Percentiles rank a stretch among this genome's conserved stretches.
Conservation (phyloP, 2,888 invertebrate species). For the Monoplex corrugatus region DNA sequence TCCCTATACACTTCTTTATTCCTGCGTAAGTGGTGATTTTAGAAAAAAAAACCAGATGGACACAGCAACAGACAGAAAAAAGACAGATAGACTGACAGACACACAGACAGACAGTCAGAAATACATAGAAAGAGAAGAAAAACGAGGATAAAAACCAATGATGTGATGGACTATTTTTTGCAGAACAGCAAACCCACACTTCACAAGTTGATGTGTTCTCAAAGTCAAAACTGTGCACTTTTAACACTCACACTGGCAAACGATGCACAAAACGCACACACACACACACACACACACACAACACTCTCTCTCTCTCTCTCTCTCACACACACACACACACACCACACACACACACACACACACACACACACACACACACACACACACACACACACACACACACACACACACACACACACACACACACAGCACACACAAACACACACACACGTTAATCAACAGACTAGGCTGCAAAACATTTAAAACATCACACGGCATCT, state of each 20-base stretch:
- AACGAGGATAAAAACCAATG: too few relatives aligned
- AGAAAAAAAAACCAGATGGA: too few relatives aligned
- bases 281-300: background rate
- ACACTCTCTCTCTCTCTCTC: background rate
- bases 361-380: constrained; percentile 24
- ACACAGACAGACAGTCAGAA: too few relatives aligned
- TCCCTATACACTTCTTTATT: too few relatives aligned
- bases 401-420: constrained; percentile 43
- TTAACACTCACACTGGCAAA: background rate
- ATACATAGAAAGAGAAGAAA: too few relatives aligned
- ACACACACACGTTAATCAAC: background rate
- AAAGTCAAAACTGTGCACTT: too few relatives aligned
- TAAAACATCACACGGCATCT: background rate
- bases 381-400: constrained; percentile 33
- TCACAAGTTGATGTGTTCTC: too few relatives aligned
- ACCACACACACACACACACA: background rate
- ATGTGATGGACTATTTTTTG: too few relatives aligned
- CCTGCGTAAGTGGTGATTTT: too few relatives aligned
- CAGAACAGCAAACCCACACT: too few relatives aligned
- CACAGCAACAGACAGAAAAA: too few relatives aligned
- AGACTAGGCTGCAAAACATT: background rate
- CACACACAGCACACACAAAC: background rate
- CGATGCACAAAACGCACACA: background rate
- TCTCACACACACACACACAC: background rate
- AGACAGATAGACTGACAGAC: too few relatives aligned